These are phyloP conservation scores for Sturmia bella DNA, from an alignment of 2,888 invertebrate species.

Conservation along the genomic window DNA sequence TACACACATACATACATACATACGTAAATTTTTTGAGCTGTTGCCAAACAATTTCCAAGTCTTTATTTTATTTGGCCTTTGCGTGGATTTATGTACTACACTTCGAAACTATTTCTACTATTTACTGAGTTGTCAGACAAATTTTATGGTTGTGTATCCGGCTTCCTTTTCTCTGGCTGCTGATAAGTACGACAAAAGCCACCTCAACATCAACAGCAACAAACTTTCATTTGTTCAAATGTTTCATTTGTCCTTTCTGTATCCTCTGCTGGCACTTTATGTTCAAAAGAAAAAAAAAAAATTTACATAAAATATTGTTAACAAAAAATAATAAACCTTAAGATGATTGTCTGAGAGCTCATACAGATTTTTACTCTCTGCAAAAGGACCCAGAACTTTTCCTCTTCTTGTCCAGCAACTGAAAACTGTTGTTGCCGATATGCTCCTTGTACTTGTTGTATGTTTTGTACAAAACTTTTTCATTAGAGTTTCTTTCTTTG, in stretches of 20 bases:
- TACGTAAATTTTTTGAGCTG: not conserved
- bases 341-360: no score
- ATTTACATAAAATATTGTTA: no score
- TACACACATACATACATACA: no score
- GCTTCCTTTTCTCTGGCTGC: slow-evolving; percentile 14
- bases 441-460: no score
- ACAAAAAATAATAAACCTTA: no score
- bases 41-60: slow-evolving; percentile 11
- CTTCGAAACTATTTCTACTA: slow-evolving; percentile 50
- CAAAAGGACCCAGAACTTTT: no score
- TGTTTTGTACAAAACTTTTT: no score
- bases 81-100: slow-evolving; percentile 20
- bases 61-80: slow-evolving; percentile 26
- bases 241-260: slow-evolving; percentile 12
- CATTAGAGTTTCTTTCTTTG: no score
- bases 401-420: no score
- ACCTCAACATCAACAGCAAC: not conserved
- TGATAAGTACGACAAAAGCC: not conserved
- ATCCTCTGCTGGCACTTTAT: not conserved
- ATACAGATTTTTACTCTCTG: no score
- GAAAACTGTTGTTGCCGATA: no score
- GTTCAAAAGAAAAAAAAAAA: no score
- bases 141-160: slow-evolving; percentile 52
- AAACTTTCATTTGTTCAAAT: not conserved
- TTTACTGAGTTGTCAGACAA: slow-evolving; percentile 52